Conservation (phyloP, 1,140 invertebrate species). For the Ooceraea biroi region DNA sequence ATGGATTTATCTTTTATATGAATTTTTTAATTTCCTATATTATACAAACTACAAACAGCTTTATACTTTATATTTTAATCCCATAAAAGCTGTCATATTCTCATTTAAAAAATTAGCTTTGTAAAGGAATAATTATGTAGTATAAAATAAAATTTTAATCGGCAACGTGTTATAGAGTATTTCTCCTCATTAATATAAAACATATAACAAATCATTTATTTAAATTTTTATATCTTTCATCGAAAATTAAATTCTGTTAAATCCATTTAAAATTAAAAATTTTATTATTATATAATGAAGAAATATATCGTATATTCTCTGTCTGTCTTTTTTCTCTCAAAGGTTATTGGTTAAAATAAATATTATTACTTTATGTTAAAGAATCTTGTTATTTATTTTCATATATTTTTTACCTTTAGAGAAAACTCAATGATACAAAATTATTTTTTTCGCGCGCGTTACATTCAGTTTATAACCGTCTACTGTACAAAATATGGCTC, state of each 20-base stretch:
- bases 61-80: background rate
- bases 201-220: background rate
- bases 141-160: slow-evolving; percentile 26
- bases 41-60: too few relatives aligned
- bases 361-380: background rate
- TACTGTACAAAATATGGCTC: background rate
- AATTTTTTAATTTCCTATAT: too few relatives aligned
- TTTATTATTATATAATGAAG: slow-evolving; percentile 4
- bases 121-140: slow-evolving; percentile 29
- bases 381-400: background rate
- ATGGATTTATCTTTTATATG: too few relatives aligned
- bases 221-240: slow-evolving; percentile 8
- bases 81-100: background rate
- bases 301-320: background rate
- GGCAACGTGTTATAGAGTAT: background rate
- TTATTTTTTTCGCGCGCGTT: slow-evolving; percentile 13
- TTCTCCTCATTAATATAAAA: slow-evolving; percentile 15
- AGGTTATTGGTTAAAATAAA: background rate
- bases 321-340: background rate
- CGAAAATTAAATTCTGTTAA: slow-evolving; percentile 15
- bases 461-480: background rate
- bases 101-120: background rate
- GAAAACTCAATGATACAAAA: background rate
- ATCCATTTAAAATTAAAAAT: slow-evolving; percentile 36
- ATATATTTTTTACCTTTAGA: background rate